These are phyloP conservation scores for Leucophenga varia DNA, from an alignment of 1,140 invertebrate genomes.

Conservation along the genomic window DNA sequence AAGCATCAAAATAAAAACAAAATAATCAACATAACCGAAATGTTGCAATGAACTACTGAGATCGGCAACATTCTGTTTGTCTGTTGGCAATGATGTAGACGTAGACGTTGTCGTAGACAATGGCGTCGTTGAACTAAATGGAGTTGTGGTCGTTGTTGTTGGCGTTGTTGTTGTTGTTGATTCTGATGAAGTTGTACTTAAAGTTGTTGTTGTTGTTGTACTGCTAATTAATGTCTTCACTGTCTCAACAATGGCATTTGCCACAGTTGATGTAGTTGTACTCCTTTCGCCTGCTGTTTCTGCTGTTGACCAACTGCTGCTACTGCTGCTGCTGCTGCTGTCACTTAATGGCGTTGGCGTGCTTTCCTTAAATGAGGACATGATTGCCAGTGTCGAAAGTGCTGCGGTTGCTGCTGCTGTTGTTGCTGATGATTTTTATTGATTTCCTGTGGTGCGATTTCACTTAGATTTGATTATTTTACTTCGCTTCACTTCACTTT, in stretches of 20 bases:
- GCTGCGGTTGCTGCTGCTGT: conserved; percentile 4
- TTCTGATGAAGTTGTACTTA: conserved; percentile 13
- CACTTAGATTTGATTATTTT: conserved; percentile 39
- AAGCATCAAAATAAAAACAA: conserved; percentile 72
- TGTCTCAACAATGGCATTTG: conserved; percentile 33
- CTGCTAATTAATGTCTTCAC: conserved; percentile 45
- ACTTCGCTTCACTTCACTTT: not conserved
- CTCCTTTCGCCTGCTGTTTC: not conserved
- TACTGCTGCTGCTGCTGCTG: not conserved
- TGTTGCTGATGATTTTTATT: conserved; percentile 40
- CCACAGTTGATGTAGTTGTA: not conserved
- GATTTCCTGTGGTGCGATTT: conserved; percentile 40
- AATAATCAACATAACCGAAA: conserved; percentile 69
- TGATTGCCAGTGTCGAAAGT: conserved; percentile 7
- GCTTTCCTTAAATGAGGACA: too few species aligned
- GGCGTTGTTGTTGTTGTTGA: conserved; percentile 8
- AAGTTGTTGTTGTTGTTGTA: conserved; percentile 24
- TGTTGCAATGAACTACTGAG: conserved; percentile 61
- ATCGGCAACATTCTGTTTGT: conserved; percentile 56
- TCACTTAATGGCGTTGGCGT: not conserved
- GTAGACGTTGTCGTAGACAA: not conserved
- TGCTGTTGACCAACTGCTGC: not conserved
- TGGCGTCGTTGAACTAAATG: not conserved
- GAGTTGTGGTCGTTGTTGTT: not conserved
- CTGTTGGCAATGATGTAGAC: conserved; percentile 5